These are phyloP conservation scores for Pristionchus japonicus DNA, from an alignment of 2,888 invertebrate genomes.

Conservation along the genomic window DNA sequence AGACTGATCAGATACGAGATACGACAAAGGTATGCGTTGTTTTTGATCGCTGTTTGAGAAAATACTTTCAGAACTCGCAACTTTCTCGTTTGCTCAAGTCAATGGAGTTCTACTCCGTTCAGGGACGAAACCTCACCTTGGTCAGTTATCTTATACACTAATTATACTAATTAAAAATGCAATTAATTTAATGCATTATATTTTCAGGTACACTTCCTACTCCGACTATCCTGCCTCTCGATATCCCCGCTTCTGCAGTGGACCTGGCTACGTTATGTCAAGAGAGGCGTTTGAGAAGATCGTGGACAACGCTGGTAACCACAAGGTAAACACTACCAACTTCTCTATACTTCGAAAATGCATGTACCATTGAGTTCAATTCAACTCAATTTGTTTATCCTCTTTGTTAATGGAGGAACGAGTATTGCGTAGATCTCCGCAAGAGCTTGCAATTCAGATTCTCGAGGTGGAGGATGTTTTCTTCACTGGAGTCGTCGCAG, in stretches of 20 bases:
- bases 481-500: not conserved
- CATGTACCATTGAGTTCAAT: not conserved
- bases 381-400: too few relatives aligned
- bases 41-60: not conserved
- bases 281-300: not conserved
- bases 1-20: not conserved
- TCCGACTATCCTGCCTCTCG: not conserved
- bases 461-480: constrained; percentile 9
- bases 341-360: not conserved
- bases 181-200: too few relatives aligned
- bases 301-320: not conserved
- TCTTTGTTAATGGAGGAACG: too few relatives aligned
- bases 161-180: too few relatives aligned
- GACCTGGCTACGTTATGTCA: not conserved
- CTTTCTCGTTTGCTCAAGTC: not conserved
- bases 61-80: not conserved
- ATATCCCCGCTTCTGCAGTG: not conserved
- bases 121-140: not conserved
- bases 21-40: not conserved
- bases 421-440: too few relatives aligned
- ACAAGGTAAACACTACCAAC: not conserved
- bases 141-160: not conserved
- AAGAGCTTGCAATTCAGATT: too few relatives aligned
- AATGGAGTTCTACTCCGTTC: not conserved
- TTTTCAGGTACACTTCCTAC: not conserved